phyloP scores from a whole-genome alignment of 2,113 vertebrate genomes.

The Saguinus midas region DNA sequence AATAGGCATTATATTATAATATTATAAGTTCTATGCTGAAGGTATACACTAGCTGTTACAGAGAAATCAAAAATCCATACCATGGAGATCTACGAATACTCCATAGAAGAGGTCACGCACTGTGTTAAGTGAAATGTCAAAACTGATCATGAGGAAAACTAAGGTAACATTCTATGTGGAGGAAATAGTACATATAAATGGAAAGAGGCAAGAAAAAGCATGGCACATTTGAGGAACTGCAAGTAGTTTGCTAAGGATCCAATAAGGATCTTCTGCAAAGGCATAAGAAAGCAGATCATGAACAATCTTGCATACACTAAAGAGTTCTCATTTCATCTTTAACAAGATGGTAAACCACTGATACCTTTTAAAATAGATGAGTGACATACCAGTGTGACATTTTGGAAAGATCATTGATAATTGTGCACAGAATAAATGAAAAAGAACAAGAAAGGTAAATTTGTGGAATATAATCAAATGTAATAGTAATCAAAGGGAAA shows the following conservation, averaged over 20 bases:
- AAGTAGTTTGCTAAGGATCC: neutral
- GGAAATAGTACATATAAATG: neutral
- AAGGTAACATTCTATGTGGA: neutral
- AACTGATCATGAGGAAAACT: neutral
- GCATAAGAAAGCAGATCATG: neutral
- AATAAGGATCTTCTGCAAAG: neutral
- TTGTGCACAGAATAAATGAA: neutral
- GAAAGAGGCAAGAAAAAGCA: neutral
- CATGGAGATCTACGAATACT: neutral
- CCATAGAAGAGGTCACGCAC: neutral
- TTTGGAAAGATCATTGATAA: slow-evolving; percentile 40
- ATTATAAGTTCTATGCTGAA: neutral
- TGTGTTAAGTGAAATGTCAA: neutral
- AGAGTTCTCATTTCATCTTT: neutral
- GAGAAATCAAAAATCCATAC: neutral
- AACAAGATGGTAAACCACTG: neutral
- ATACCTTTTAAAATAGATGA: slow-evolving; percentile 7
- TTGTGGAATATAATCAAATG: slow-evolving; percentile 26
- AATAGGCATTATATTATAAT: neutral
- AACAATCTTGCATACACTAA: neutral
- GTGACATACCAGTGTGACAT: neutral
- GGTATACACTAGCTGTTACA: too few species aligned
- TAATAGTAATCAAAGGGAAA: slow-evolving; percentile 27
- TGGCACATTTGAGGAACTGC: neutral
- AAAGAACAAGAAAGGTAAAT: neutral